Evolutionary conservation across 2,113 vertebrate species (phyloP).

Genomic region (Hemiscyllium ocellatum): DNA sequence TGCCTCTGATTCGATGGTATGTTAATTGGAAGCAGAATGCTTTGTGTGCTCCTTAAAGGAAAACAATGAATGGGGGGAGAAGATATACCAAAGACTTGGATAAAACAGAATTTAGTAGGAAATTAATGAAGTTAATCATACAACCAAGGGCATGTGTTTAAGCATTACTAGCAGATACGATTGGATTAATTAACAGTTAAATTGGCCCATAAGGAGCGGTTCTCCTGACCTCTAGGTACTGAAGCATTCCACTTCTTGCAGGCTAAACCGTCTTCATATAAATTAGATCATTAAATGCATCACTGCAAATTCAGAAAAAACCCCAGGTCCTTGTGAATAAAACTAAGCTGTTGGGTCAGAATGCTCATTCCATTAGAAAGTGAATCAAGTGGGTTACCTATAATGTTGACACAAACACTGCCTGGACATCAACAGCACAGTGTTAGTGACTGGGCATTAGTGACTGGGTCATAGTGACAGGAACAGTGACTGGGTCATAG

Average conservation of each 20-base stretch:
- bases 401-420: not conserved
- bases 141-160: not conserved
- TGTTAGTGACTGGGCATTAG: not conserved
- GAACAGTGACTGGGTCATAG: not conserved
- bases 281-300: not conserved
- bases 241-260: not conserved
- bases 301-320: not conserved
- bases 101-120: not conserved
- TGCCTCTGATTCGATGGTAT: not conserved
- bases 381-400: not conserved
- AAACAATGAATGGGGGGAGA: not conserved
- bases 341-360: not conserved
- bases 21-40: not conserved
- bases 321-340: not conserved
- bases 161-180: not conserved
- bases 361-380: no score
- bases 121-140: not conserved
- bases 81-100: not conserved
- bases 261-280: not conserved
- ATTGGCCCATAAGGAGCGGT: not conserved
- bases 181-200: constrained; percentile 21
- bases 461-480: not conserved
- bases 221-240: not conserved
- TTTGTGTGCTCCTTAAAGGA: not conserved
- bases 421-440: not conserved